Evolutionary conservation across 2,113 vertebrate species (phyloP), one percentile per base, ranked within the genome.

Genomic region (Corvus cornix): DNA sequence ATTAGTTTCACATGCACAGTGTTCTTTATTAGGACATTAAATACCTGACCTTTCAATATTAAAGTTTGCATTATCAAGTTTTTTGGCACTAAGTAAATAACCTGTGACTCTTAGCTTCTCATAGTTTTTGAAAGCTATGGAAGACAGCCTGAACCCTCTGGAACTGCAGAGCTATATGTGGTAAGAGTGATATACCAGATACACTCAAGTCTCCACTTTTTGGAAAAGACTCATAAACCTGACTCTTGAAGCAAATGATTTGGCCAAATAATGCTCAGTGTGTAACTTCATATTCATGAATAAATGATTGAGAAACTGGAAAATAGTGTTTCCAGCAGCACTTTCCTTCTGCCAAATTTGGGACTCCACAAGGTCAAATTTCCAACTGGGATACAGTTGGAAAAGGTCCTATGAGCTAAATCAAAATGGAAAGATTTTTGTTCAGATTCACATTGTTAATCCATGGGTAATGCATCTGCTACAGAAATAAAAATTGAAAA

Each of bases 41-140:
- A 97, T 82, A 76, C 55, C 18, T 69, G 73, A 95, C 39, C 51
- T 88, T 93, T 95, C 91, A 64, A 46, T 94, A 84, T 76, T 80
- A 95, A 70, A 28, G 33, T 26, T 64, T 91, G 23, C 27, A 37
- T 93, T 84, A 94, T n/a, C 49, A 33, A 64, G 63, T 80, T 83
- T 88, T 28, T 88, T 88, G 88, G 49, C 87, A 81, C 58, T 60
- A 81, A 39, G 64, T 70, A 63, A 87, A 84, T 81, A 81, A 68
- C 44, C 85, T 78, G 46, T 84, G 79, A 77, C 51, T 88, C 43
- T 59, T 66, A 70, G 58, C 56, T 70, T 83, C 67, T 88, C 60
- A 24, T 28, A 17, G 16, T 39, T 96, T 94, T 84, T 84, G 55
- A 81, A 90, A 86, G 56, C 48, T 72, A 55, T 55, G n/a, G 72